Conservation (phyloP, 2,888 invertebrate species). For the Abrostola triplasia region DNA sequence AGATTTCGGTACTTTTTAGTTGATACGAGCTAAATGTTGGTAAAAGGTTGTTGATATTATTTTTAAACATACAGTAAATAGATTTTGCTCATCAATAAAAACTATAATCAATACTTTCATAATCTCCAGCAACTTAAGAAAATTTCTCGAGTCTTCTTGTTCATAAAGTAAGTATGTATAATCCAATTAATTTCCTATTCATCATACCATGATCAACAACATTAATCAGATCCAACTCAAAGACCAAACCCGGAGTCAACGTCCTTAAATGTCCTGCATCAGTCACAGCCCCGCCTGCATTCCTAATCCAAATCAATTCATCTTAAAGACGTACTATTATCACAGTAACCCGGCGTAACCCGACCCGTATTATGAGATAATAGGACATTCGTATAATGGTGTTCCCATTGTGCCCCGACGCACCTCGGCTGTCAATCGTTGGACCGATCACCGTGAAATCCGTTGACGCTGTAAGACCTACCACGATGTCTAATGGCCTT, state of each 20-base stretch:
- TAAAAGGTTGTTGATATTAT: too few species aligned
- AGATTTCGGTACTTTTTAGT: background rate
- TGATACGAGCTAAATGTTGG: too few species aligned
- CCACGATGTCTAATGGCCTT: slow-evolving; percentile 64
- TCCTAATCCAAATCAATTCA: slow-evolving; percentile 75
- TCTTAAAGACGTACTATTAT: slow-evolving; percentile 73
- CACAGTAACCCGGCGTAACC: slow-evolving; percentile 76
- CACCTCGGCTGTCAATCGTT: slow-evolving; percentile 72
- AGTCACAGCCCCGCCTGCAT: slow-evolving; percentile 40
- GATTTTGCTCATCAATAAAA: too few species aligned
- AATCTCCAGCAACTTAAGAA: too few species aligned
- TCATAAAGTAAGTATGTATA: too few species aligned
- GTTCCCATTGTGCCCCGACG: slow-evolving; percentile 65
- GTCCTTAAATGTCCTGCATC: slow-evolving; percentile 55
- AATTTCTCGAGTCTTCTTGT: too few species aligned
- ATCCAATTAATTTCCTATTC: background rate
- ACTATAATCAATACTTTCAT: too few species aligned
- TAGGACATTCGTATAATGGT: slow-evolving; percentile 68
- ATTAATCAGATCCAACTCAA: background rate
- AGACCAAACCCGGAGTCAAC: slow-evolving; percentile 42
- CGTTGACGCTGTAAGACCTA: slow-evolving; percentile 69
- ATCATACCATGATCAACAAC: background rate
- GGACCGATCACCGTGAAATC: slow-evolving; percentile 74
- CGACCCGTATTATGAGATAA: slow-evolving; percentile 81
- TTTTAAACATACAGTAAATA: too few species aligned